Evolutionary conservation across 2,113 vertebrate species (phyloP).

Genomic region (Irena cyanogastra): DNA sequence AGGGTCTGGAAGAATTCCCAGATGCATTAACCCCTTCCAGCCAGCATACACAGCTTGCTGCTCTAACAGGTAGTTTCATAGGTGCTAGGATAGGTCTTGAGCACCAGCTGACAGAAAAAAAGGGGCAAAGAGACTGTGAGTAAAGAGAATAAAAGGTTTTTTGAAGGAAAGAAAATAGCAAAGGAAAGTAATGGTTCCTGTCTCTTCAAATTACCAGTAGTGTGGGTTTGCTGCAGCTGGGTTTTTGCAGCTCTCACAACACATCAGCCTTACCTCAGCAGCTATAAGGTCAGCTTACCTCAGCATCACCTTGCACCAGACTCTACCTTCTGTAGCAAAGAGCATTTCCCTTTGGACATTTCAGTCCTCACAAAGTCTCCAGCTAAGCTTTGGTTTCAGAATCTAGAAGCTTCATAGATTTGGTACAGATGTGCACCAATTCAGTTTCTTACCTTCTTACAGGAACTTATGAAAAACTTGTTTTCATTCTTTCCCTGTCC

Average conservation of each 20-base stretch:
- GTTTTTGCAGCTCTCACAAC: background rate
- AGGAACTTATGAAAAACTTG: background rate
- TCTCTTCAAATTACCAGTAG: constrained; percentile 59
- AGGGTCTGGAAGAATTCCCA: background rate
- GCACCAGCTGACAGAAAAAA: constrained; percentile 13
- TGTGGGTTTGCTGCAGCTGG: background rate
- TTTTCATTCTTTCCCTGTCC: background rate
- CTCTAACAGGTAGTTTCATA: background rate
- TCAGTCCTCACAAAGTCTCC: background rate
- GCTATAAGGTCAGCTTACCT: background rate
- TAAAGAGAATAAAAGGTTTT: constrained; percentile 38
- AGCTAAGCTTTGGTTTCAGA: background rate
- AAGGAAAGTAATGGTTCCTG: constrained; percentile 62
- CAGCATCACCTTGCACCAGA: background rate
- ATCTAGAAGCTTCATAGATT: background rate
- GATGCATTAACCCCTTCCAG: background rate
- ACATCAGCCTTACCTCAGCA: constrained; percentile 12
- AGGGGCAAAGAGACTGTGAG: background rate
- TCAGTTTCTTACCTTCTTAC: background rate
- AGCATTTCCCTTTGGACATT: background rate
- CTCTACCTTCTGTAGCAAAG: background rate
- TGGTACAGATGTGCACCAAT: background rate
- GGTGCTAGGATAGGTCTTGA: background rate
- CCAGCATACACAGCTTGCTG: background rate
- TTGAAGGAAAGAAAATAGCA: constrained; percentile 37